Conservation (phyloP, 2,113 vertebrate species). For the Petrocephalus microphthalmus region DNA sequence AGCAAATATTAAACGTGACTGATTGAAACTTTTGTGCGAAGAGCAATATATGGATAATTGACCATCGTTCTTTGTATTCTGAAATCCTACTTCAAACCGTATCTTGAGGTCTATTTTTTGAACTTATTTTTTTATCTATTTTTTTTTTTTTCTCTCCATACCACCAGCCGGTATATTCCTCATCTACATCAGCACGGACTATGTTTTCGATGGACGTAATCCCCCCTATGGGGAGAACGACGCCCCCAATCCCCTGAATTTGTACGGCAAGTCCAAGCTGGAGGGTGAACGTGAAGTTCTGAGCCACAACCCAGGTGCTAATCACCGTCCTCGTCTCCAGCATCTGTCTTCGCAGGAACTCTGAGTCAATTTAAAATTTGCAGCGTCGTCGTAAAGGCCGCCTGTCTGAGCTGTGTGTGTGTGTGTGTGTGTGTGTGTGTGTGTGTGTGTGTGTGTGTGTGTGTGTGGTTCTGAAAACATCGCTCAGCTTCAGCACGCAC, state of each 20-base stretch:
- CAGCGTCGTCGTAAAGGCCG: not conserved
- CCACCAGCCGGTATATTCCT: slow-evolving; percentile 67
- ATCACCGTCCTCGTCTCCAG: not conserved
- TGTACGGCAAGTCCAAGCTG: slow-evolving; percentile 87
- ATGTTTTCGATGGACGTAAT: slow-evolving; percentile 87
- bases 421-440: not conserved
- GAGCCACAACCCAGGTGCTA: slow-evolving; percentile 77
- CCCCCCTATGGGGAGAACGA: slow-evolving; percentile 90
- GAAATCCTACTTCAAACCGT: not conserved
- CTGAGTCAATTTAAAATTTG: not conserved
- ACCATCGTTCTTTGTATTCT: not conserved
- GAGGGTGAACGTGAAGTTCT: slow-evolving; percentile 83
- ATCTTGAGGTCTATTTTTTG: not conserved
- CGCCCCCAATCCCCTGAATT: slow-evolving; percentile 77
- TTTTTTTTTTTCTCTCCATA: not conserved
- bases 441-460: too few species aligned
- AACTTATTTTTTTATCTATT: too few species aligned
- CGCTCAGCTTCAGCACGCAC: too few species aligned
- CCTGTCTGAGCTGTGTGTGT: not conserved
- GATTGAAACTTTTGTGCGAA: not conserved
- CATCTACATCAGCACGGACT: slow-evolving; percentile 91
- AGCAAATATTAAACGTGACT: not conserved
- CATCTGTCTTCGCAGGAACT: not conserved
- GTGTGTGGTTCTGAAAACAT: too few species aligned
- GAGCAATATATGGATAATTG: not conserved